Conservation (phyloP, 2,113 vertebrate genomes). For the Rhizomys pruinosus region DNA sequence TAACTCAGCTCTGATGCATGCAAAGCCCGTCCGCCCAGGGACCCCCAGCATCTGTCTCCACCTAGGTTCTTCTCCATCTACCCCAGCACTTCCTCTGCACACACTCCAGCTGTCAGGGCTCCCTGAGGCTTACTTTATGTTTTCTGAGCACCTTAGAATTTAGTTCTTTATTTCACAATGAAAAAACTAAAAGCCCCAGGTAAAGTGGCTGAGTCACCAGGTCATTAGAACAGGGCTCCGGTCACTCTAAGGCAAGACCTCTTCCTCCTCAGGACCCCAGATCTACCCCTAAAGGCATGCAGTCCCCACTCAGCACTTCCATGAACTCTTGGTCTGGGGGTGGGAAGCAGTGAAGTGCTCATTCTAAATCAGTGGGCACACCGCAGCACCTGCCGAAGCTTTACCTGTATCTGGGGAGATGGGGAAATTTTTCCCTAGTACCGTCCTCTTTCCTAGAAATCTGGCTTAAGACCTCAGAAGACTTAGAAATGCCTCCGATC, state of each 20-base stretch:
- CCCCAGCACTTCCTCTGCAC: not conserved
- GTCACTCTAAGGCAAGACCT: not conserved
- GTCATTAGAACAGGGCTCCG: not conserved
- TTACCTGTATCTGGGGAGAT: not conserved
- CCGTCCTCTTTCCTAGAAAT: not conserved
- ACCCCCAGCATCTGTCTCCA: not conserved
- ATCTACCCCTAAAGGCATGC: fast-evolving
- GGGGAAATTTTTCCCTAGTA: not conserved
- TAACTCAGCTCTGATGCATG: not conserved
- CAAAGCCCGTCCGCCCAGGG: not conserved
- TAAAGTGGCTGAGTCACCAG: not conserved
- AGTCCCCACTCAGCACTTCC: fast-evolving
- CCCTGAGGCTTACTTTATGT: not conserved
- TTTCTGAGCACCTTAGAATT: not conserved
- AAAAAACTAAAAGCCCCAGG: not conserved
- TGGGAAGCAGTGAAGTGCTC: no score
- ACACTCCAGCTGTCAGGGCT: fast-evolving
- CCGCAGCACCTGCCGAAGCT: not conserved
- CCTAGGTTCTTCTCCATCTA: not conserved
- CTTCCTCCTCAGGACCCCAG: not conserved
- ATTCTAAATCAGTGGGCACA: not conserved
- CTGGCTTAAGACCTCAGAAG: not conserved
- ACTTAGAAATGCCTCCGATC: not conserved
- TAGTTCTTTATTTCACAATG: not conserved
- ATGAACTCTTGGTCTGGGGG: not conserved